A percentile compares a stretch with the other conserved stretches of the same genome.
These are phyloP conservation scores for Patagioenas fasciata DNA, from an alignment of 2,113 vertebrate genomes.

Conservation along the genomic window DNA sequence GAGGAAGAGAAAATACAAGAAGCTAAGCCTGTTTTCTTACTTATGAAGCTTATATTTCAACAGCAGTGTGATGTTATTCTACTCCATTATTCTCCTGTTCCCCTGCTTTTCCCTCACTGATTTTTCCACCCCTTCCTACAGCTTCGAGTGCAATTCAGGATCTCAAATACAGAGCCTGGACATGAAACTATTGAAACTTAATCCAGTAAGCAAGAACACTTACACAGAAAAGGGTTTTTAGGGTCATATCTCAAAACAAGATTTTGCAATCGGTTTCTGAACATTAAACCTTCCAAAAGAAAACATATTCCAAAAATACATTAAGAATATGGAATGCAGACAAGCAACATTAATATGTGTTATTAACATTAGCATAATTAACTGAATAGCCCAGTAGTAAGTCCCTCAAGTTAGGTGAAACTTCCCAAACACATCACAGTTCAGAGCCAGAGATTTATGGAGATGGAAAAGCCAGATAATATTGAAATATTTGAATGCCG, in stretches of 20 bases:
- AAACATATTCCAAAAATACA: background rate
- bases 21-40: background rate
- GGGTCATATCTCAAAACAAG: background rate
- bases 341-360: background rate
- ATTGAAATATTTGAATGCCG: background rate
- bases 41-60: background rate
- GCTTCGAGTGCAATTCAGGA: background rate
- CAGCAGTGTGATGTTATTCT: background rate
- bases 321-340: conserved; percentile 1
- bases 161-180: background rate
- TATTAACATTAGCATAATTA: conserved; percentile 9
- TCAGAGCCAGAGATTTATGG: background rate
- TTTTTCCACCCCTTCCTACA: background rate
- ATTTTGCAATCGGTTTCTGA: background rate
- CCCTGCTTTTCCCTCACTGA: background rate
- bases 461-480: background rate
- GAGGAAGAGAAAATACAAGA: background rate
- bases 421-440: background rate
- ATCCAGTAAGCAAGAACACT: background rate
- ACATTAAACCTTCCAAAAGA: background rate
- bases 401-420: background rate
- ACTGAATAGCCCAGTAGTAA: background rate
- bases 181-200: background rate
- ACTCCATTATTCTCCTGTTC: background rate
- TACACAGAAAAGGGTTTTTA: background rate